Base-by-base conservation (phyloP, 2,113 vertebrate species). In the Alethe diademata region DNA sequence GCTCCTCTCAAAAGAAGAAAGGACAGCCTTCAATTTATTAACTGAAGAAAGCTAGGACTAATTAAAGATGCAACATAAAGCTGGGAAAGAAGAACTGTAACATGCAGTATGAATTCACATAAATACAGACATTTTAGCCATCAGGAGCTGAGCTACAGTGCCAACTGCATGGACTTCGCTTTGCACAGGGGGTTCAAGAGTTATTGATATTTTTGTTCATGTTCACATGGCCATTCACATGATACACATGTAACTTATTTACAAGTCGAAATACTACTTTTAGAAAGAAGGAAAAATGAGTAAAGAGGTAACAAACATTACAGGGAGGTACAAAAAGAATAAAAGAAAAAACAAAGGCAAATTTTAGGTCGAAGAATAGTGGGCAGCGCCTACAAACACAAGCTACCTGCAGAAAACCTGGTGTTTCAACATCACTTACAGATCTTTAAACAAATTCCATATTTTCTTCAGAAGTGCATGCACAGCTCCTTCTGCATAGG, bases 101-200 rank as follows among this genome's bases (percentile, higher is more conserved):
- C 31, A 78, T 62, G 92, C 17, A 17, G 22, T 56, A 47, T 12
- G 50, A 80, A 92, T 93, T 78, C 87, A 64, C 79, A 54, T 70
- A 93, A 95, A 97, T 58, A 81, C 25, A 67, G 54, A 24, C 23
- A 92, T 88, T 93, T 95, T 45, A 72, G 56, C 11, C 54, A 89
- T 45, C 12, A 89, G 54, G 50, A 81, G 36, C 26, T 81, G 38
- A 88, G 25, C 42, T 74, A 0, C 2, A 64, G 10, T 28, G 26
- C n/a, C 58, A 60, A 66, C 29, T 73, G n/a, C 33, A 78, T 12
- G 25, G 19, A 43, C 53, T 40, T 91, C 38, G 16, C 45, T 87
- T 69, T 87, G 61, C 36, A 65, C 25, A 61, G 10, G 9, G 19
- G 22, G 14, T 57, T 75, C 31, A 67, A 45, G n/a, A 48, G 42